phyloP scores from a whole-genome alignment of 2,113 vertebrate species.

The Gnathochromis pfefferi region DNA sequence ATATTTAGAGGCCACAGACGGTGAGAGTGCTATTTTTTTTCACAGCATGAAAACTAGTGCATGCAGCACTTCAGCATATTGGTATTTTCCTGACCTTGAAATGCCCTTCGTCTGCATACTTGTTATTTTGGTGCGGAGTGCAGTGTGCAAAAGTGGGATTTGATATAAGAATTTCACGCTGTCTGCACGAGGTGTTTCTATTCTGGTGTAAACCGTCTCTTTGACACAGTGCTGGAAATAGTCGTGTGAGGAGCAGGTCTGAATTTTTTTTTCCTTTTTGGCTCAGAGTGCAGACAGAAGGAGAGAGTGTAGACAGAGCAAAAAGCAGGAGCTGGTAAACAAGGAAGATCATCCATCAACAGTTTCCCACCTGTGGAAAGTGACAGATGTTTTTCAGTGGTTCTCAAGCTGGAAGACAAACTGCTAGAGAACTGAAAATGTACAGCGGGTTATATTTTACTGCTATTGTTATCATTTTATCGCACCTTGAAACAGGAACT shows the following conservation, averaged over 20 bases:
- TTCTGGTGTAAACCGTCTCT: neutral
- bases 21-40: neutral
- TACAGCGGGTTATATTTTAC: neutral
- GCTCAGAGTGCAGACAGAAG: neutral
- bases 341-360: neutral
- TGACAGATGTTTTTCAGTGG: neutral
- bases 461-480: neutral
- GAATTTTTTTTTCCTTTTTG: neutral
- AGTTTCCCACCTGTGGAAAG: neutral
- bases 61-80: neutral
- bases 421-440: neutral
- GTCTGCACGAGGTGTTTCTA: neutral
- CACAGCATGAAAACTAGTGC: neutral
- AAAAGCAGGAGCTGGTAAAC: neutral
- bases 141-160: neutral
- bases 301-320: neutral
- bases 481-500: neutral
- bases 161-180: neutral
- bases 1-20: neutral
- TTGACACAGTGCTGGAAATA: neutral
- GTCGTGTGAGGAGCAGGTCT: neutral
- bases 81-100: conserved; percentile 10
- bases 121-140: neutral
- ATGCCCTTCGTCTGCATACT: neutral
- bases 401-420: neutral